Conservation (phyloP, 35 echinoderm and acorn worm genomes). For the Apostichopus japonicus region DNA sequence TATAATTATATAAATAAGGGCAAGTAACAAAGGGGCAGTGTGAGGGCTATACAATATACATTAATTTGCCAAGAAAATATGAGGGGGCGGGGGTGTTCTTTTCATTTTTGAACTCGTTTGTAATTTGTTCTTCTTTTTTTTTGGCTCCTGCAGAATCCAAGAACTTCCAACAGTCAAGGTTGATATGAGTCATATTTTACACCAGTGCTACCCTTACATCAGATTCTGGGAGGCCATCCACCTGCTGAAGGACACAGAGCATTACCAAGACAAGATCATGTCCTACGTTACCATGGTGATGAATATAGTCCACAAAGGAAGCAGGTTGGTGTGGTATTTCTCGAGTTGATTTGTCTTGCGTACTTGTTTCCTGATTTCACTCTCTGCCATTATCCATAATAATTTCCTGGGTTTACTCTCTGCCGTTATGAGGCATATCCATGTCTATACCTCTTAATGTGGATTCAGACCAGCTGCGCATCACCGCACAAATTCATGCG, state of each 20-base stretch:
- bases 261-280: neutral
- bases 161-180: neutral
- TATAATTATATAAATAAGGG: no score
- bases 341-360: neutral
- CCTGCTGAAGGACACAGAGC: neutral
- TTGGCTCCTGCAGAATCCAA: neutral
- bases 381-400: no score
- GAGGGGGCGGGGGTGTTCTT: no score
- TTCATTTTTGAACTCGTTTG: no score
- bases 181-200: conserved; percentile 31
- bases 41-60: no score
- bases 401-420: neutral
- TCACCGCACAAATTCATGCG: no score
- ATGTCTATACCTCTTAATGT: no score
- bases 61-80: no score
- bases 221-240: conserved; percentile 24
- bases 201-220: conserved; percentile 40
- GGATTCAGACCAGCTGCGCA: no score
- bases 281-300: neutral
- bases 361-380: neutral
- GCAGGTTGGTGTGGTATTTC: conserved; percentile 2
- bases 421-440: no score
- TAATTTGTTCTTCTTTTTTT: neutral
- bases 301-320: neutral
- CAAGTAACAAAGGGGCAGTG: no score